Evolutionary conservation across 2,888 invertebrate species (phyloP).

Genomic region (Drosophila gaucha): DNA sequence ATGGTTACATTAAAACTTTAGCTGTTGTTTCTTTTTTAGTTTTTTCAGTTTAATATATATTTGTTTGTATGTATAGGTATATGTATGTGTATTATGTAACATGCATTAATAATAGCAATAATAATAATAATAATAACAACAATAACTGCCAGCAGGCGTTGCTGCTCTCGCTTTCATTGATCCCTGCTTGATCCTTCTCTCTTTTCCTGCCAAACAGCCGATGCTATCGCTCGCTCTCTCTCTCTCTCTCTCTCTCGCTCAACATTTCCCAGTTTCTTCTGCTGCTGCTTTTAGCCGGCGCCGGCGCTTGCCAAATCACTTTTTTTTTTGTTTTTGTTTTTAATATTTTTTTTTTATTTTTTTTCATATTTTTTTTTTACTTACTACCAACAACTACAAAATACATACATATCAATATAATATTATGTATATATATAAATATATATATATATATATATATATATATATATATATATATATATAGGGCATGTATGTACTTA

Average conservation of each 20-base stretch:
- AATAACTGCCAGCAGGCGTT: constrained; percentile 71
- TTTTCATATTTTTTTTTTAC: constrained; percentile 7
- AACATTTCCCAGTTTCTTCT: constrained; percentile 9
- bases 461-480: constrained; percentile 15
- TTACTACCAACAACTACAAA: constrained; percentile 52
- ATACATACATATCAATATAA: constrained; percentile 56
- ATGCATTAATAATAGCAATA: constrained; percentile 63
- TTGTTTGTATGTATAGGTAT: constrained; percentile 31
- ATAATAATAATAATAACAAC: constrained; percentile 64
- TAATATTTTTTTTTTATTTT: constrained; percentile 10
- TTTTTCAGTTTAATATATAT: constrained; percentile 38
- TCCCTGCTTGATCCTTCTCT: constrained; percentile 56
- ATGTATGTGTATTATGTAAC: constrained; percentile 48
- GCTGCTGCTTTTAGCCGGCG: constrained; percentile 68
- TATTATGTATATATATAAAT: constrained; percentile 41
- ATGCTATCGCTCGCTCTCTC: constrained; percentile 5
- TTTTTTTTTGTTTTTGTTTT: constrained; percentile 19
- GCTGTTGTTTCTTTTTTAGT: constrained; percentile 10
- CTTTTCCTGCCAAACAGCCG: constrained; percentile 16
- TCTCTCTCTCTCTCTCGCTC: background rate
- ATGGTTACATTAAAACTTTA: constrained; percentile 46
- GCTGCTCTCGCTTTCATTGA: constrained; percentile 40
- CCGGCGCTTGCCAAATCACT: constrained; percentile 72
- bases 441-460: constrained; percentile 34
- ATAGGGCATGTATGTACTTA: constrained; percentile 14